phyloP scores from a whole-genome alignment of 2,888 invertebrate species.

The Brassicogethes aeneus region DNA sequence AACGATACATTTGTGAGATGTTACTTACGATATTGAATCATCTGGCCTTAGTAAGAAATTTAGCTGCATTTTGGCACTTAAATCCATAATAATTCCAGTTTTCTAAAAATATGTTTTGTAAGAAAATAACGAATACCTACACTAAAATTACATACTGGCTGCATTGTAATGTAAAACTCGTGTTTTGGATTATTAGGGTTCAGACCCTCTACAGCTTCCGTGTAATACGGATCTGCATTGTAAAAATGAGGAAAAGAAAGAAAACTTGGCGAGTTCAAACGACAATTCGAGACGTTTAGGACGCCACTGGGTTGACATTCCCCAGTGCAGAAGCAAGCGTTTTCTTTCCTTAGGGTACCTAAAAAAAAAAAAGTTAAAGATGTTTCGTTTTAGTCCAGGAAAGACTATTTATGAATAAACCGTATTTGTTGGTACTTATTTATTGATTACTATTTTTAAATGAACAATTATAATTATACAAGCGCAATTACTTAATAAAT shows the following conservation, averaged over 20 bases:
- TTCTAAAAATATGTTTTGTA: constrained; percentile 43
- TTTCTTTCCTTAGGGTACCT: constrained; percentile 51
- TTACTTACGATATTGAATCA: constrained; percentile 45
- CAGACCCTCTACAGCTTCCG: constrained; percentile 56
- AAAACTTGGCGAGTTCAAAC: constrained; percentile 70
- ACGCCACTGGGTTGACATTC: constrained; percentile 64
- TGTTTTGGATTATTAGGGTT: constrained; percentile 58
- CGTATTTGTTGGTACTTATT: neutral
- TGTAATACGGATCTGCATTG: constrained; percentile 58
- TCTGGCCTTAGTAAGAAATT: constrained; percentile 66
- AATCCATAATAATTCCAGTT: constrained; percentile 68
- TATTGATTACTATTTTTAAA: no score
- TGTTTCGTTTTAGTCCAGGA: no score
- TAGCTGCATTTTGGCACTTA: constrained; percentile 70
- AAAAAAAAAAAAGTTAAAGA: constrained; percentile 23
- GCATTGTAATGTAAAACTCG: constrained; percentile 64
- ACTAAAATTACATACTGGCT: constrained; percentile 64
- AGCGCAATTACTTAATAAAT: no score
- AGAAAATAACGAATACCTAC: neutral
- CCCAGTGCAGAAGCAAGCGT: constrained; percentile 64
- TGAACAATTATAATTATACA: no score
- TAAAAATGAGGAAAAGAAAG: constrained; percentile 76
- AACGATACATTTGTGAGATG: no score
- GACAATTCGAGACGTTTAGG: constrained; percentile 65
- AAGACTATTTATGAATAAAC: neutral